Evolutionary conservation across 2,113 vertebrate species (phyloP), one percentile per base, ranked within the genome.

Genomic region (Phrynocephalus versicolor): DNA sequence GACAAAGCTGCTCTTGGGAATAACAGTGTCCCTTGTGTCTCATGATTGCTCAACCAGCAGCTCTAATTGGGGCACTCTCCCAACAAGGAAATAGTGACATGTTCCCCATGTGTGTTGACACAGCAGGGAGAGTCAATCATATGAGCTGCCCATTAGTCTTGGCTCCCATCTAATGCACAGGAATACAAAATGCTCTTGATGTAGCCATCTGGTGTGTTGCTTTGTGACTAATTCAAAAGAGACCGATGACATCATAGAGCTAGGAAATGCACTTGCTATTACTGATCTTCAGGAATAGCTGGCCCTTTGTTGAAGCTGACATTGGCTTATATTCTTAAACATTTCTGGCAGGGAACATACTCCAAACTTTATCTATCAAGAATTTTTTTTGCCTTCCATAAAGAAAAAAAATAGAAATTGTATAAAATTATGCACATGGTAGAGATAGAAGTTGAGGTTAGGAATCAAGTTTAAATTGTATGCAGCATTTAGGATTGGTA

Each of bases 131-230:
- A 83, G 71, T 83, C 58, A 75, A 45, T 75, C 71, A 75, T 51
- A 37, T 75, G 71, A 83, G 71, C 39, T 83, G 71, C 71, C 71
- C 58, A 75, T 87, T 75, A 21, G 13, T 76, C 83, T 73, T 30
- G 33, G 15, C 76, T 89, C 60, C 45, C 60, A 14, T 6, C 23
- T 6, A 51, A 45, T 45, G 39, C 30, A n/a, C 30, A 23, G 51
- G 82, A 23, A 83, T 75, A 64, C 71, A 77, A 73, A 7, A 55
- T 86, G 33, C 60, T 88, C 41, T n/a, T 27, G 6, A 35, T 88
- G 83, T 82, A 45, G 33, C 79, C 30, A 41, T 85, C 85, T 89
- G 86, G 30, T 88, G 82, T 83, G 64, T 85, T 86, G 57, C 45
- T 89, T 90, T 23, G 30, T 73, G 39, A 89, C 25, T 1, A 0